Base-by-base conservation (phyloP, 2,888 invertebrate genomes). In the Gastrophysa polygoni region DNA sequence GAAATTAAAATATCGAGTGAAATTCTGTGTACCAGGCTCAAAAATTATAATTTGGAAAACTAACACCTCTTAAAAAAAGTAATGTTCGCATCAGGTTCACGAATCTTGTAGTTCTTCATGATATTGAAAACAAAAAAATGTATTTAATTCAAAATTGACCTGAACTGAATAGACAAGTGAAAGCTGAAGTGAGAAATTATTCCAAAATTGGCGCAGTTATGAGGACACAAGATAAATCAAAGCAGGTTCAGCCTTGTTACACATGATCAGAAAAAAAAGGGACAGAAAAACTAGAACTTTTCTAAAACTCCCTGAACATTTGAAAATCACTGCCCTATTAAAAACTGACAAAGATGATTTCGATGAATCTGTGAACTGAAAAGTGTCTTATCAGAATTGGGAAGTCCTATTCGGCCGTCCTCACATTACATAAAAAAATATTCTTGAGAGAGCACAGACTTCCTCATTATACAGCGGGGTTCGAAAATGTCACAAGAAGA, bases 311-410 rank as follows among this genome's bases (percentile, higher is more conserved):
- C 6, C 2, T 21, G 7, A 20, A 16, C 16, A 3, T 11, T 18
- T 46, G n/a, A 46, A 54, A 34, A 54, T 54, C 54, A 54, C 54
- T 54, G 54, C 54, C 54, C 54, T 20, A 16, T 14, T 2, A 16
- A 54, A 54, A 43, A 21, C n/a, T 21, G 17, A n/a, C 16, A 38
- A 18, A 10, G n/a, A 16, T 17, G 43, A 24, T 43, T 44, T 54
- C 24, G 54, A 54, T 43, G 54, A 43, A 24, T 8, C 21, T 18
- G 7, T 11, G n/a, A n/a, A n/a, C n/a, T 38, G 38, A 20, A 18
- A 21, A 4, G 14, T n/a, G 14, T n/a, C 11, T 38, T 6, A 38
- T 38, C 6, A 10, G 14, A 38, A 38, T 2, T 38, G n/a, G 38
- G 38, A 38, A 38, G 38, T 38, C 38, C 3, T 11, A 29, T 50